Evolutionary conservation across 2,797 vertebrate genomes (phyloP), one percentile per base, ranked within the genome.

Genomic region (Pantherophis vulpinus): DNA sequence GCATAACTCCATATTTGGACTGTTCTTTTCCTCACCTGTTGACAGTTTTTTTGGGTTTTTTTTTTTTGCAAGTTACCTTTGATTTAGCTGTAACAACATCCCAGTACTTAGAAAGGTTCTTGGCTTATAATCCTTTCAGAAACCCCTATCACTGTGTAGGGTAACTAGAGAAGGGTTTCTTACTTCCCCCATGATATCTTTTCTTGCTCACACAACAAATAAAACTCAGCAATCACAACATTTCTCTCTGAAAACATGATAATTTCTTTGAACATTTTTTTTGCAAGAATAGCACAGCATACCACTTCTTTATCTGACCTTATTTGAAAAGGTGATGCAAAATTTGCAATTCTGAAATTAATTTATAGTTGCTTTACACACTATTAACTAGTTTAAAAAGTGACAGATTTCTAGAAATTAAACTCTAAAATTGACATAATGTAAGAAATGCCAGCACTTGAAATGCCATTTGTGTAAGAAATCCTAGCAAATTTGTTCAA

Each of bases 71-170:
- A 83, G 96, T 95, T 96, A 97, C 97, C 98, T 98, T 98, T 98
- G 98, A 98, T 98, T 98, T 97, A 63, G 95, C 95, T 55, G 94
- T 97, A 97, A 98, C 92, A 96, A 97, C 97, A 97, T 95, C 97
- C 95, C 92, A 1, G 90, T 96, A 95, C 97, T 97, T 95, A 96
- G 96, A 94, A 93, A 91, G 95, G 95, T 94, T 97, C 97, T 96
- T 96, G 95, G 95, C 94, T 96, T 96, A 94, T 96, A 97, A 98
- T 97, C 97, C 97, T 94, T 90, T 95, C 94, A 86, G 93, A 97
- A 97, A 95, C 97, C 96, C 96, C 89, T 95, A 95, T 97, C 97
- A 94, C 95, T 97, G 97, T 97, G 86, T 96, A 97, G 89, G 92
- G 97, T 97, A 97, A 98, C 97, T 93, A 90, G 97, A 98, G 96